Evolutionary conservation across 2,888 invertebrate genomes (phyloP), one percentile per base, ranked within the genome.

Genomic region (Salpingus planirostris): DNA sequence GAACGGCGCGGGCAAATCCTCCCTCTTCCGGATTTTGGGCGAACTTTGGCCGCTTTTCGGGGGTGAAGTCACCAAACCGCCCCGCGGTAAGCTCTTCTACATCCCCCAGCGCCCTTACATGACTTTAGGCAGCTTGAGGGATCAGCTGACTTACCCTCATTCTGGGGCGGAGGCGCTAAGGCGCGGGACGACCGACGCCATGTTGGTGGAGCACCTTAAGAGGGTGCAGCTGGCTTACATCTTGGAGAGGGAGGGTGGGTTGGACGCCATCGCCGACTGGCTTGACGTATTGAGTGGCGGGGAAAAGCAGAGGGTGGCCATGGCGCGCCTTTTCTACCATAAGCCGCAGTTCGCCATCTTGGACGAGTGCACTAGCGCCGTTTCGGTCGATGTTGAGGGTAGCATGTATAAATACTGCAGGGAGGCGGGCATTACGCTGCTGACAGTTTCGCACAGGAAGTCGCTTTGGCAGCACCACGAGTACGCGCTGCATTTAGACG

Each of bases 351-450:
- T 97, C 69, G 98, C 98, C 7, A 97, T 98, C 54, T 69, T 98
- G 49, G 98, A 98, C 58, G 98, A 98, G 64, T 98, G 98, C 60
- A 98, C 98, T 1, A 93, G 92, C 61, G 97, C 97, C 0, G 97
- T 98, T 1, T 95, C 93, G 27, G 91, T 97, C 0, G 98, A 98
- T 62, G 97, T 98, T 0, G 98, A 98, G 62, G 95, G 93, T 14
- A 82, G 80, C 46, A 96, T 98, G 88, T 98, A 98, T 60, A 82
- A 84, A 49, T 91, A 95, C 65, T 93, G 95, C 57, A 73, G 86
- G 51, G 78, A 88, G 68, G 76, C 74, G 49, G 80, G 80, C 33
- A 97, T 97, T 57, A 92, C 96, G 0, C 69, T 98, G 15, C 90
- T 98, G 65, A 98, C 97, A 1, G 97, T 98, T 14, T 95, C 95